These are phyloP conservation scores for Onthophagus sagittarius DNA, from an alignment of 2,888 invertebrate genomes.

Conservation along the genomic window DNA sequence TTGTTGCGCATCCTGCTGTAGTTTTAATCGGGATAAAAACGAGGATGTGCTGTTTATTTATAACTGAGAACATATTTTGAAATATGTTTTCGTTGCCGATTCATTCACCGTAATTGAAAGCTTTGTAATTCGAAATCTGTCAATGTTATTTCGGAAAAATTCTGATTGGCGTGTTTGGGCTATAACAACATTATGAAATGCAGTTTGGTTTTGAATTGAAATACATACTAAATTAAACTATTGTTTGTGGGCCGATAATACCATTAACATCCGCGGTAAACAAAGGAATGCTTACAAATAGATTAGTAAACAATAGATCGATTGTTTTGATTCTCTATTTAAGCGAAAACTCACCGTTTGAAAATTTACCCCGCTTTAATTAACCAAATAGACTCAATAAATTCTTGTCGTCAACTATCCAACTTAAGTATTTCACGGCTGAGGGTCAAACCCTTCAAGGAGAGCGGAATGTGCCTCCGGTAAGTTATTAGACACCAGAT, in stretches of 20 bases:
- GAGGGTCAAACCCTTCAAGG: neutral
- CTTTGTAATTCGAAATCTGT: neutral
- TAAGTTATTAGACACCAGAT: conserved; percentile 13
- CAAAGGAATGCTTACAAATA: neutral
- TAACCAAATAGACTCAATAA: neutral
- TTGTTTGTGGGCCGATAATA: neutral
- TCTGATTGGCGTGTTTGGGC: neutral
- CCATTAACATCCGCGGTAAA: neutral
- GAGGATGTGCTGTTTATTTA: neutral
- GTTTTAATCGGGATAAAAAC: neutral
- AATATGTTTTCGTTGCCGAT: neutral
- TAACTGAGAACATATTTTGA: neutral
- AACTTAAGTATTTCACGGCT: neutral
- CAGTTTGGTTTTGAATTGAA: neutral
- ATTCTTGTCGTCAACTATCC: neutral
- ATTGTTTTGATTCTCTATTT: neutral
- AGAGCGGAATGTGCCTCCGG: conserved; percentile 3
- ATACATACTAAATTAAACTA: neutral
- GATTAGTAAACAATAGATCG: neutral
- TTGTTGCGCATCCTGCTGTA: neutral
- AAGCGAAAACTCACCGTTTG: neutral
- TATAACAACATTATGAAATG: neutral
- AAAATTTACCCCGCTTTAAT: neutral
- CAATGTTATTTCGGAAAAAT: neutral
- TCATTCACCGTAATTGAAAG: neutral